phyloP scores from a whole-genome alignment of 2,797 vertebrate species.

The Geotria australis region DNA sequence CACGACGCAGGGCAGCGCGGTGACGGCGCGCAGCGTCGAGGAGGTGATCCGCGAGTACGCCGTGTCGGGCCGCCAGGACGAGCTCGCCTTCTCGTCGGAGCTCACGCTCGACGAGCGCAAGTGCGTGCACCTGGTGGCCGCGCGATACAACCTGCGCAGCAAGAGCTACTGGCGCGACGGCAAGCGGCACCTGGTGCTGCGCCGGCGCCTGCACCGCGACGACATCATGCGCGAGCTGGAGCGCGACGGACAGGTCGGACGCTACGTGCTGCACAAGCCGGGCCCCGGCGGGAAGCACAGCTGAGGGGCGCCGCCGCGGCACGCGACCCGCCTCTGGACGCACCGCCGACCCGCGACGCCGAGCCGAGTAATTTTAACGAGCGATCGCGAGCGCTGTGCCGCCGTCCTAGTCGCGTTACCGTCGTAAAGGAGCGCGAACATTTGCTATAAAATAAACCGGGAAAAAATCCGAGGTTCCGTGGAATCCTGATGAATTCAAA shows the following conservation, averaged over 20 bases:
- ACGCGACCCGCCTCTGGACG: too few species aligned
- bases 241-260: slow-evolving; percentile 73
- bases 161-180: slow-evolving; percentile 72
- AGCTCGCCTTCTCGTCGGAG: slow-evolving; percentile 74
- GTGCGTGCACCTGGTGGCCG: slow-evolving; percentile 69
- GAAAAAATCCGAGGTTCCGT: too few species aligned
- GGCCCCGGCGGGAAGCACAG: not conserved
- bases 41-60: slow-evolving; percentile 64
- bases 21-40: slow-evolving; percentile 52
- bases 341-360: too few species aligned
- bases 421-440: too few species aligned
- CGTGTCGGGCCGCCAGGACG: slow-evolving; percentile 48
- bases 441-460: too few species aligned
- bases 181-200: slow-evolving; percentile 57
- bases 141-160: slow-evolving; percentile 67
- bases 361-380: too few species aligned
- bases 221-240: slow-evolving; percentile 66
- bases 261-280: slow-evolving; percentile 76
- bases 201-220: slow-evolving; percentile 58
- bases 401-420: too few species aligned
- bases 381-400: too few species aligned
- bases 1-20: slow-evolving; percentile 31
- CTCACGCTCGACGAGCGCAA: slow-evolving; percentile 75
- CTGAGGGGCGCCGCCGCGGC: too few species aligned
- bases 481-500: too few species aligned